Evolutionary conservation across 2,797 vertebrate species (phyloP), one percentile per base, ranked within the genome.

Genomic region (Kryptolebias ocellatus): DNA sequence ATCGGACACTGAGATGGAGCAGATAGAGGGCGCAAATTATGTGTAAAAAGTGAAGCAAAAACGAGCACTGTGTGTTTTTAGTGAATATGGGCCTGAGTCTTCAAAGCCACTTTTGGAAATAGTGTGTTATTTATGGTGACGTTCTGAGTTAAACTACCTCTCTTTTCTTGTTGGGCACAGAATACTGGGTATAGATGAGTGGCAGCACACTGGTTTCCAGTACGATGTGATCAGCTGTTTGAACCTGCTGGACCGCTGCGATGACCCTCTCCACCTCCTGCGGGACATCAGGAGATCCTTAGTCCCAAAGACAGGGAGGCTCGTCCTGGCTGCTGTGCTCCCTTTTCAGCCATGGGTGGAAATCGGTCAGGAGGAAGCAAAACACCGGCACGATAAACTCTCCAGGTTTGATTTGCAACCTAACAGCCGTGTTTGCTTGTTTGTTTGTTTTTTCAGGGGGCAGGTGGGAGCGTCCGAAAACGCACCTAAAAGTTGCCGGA

Each of bases 281-380:
- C 92, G 79, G 81, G 95, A 96, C 85, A 98, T 99, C 81, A 93
- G 87, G 79, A 92, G 83, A 27, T 94, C 96, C 0, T 92, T 99
- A 62, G 95, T 97, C 73, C 97, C 97, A 7, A 92, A 88, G 47
- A 94, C 95, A 12, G 98, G 98, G 79, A 92, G 96, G 60, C 93
- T 99, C 69, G 82, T 99, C 72, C 89, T 99, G 60, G 98, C 98
- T 0, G 89, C 94, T 1, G 98, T 99, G 68, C 89, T 99, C 69
- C 98, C 98, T 4, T 99, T 99, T 84, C 95, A 99, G 78, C 97
- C 98, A 0, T 99, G 96, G n/a, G 95, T 99, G 81, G 98, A 99
- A 93, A 93, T 95, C 57, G 96, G 98, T 99, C 86, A 94, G 97
- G 87, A 2, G 1, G 16, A 34, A 49, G 53, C 29, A 1, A 47